These are phyloP conservation scores for Amphipyra berbera DNA, from an alignment of 2,888 invertebrate genomes.

Conservation along the genomic window DNA sequence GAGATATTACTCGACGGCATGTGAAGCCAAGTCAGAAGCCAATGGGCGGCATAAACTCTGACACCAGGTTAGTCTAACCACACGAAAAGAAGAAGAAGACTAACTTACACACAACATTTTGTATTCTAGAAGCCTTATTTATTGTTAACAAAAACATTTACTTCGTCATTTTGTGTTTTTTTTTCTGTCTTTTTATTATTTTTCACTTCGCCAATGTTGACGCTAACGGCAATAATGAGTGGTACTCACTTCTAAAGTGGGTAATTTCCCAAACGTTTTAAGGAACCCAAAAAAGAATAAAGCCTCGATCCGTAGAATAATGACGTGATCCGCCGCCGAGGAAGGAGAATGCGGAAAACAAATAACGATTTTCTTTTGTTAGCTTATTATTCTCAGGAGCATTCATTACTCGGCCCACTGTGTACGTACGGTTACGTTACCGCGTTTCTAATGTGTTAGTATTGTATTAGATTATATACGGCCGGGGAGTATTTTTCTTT, in stretches of 20 bases:
- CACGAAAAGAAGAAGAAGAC: no score
- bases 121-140: no score
- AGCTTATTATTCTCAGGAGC: slow-evolving; percentile 86
- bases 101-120: no score
- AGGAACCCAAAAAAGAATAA: slow-evolving; percentile 63
- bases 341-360: slow-evolving; percentile 83
- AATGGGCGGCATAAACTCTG: no score
- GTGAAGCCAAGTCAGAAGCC: no score
- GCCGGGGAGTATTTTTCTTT: slow-evolving; percentile 36
- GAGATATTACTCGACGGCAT: no score
- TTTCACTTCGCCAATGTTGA: not conserved
- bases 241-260: not conserved
- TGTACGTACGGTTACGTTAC: slow-evolving; percentile 57
- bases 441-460: slow-evolving; percentile 55
- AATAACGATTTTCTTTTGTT: slow-evolving; percentile 89
- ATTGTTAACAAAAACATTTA: no score
- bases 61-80: no score
- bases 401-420: slow-evolving; percentile 83
- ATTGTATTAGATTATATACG: slow-evolving; percentile 54
- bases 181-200: not conserved
- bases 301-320: slow-evolving; percentile 78
- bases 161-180: no score
- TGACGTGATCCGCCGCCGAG: slow-evolving; percentile 81
- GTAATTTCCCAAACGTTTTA: slow-evolving; percentile 14
- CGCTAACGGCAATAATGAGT: not conserved